Evolutionary conservation across 2,113 vertebrate species (phyloP).

Genomic region (Vombatus ursinus): DNA sequence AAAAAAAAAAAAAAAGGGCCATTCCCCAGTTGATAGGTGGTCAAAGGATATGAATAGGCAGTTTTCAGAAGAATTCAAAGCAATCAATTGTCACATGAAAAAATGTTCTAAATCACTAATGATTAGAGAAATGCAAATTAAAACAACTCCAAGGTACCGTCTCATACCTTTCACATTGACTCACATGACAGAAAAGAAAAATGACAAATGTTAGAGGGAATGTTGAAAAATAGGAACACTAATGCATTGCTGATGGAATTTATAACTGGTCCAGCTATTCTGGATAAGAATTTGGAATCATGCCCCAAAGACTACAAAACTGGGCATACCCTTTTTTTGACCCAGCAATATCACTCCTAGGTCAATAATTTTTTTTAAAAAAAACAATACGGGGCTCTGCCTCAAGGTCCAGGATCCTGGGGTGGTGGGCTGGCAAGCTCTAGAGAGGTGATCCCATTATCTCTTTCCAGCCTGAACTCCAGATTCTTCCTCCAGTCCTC

Average conservation of each 20-base stretch:
- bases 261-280: neutral
- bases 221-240: neutral
- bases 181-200: neutral
- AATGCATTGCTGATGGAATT: neutral
- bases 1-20: neutral
- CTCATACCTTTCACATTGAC: neutral
- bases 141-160: neutral
- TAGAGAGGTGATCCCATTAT: neutral
- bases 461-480: neutral
- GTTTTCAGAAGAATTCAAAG: neutral
- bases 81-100: neutral
- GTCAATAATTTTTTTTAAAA: neutral
- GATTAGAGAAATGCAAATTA: neutral
- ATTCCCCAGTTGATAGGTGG: neutral
- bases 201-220: neutral
- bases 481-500: neutral
- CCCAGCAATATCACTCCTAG: neutral
- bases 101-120: neutral
- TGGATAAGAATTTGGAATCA: neutral
- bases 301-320: neutral
- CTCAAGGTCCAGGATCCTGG: neutral
- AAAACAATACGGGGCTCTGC: neutral
- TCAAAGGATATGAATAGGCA: neutral
- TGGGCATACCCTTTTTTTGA: neutral
- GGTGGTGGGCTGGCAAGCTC: neutral